Evolutionary conservation across 2,113 vertebrate genomes (phyloP).

Genomic region (Bettongia penicillata): DNA sequence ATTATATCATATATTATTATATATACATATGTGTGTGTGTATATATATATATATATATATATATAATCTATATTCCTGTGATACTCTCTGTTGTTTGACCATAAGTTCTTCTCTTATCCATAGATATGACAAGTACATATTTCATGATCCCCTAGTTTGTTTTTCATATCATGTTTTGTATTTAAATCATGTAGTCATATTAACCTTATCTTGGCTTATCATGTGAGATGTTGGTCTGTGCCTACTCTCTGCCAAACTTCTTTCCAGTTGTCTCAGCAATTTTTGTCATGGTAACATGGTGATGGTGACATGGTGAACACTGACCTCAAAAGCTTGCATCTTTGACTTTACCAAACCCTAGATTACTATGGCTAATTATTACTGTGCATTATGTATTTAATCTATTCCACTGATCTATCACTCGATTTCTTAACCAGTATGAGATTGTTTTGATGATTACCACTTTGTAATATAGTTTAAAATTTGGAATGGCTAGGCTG

Average conservation of each 20-base stretch:
- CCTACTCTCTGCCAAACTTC: background rate
- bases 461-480: background rate
- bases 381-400: background rate
- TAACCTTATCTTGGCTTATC: background rate
- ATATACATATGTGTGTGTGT: no score
- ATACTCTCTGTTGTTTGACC: background rate
- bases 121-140: no score
- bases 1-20: no score
- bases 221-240: background rate
- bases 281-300: no score
- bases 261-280: background rate
- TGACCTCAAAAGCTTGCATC: background rate
- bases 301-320: no score
- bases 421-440: background rate
- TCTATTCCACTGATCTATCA: no score
- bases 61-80: background rate
- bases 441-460: background rate
- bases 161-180: background rate
- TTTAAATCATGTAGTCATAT: background rate
- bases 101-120: no score
- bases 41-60: no score
- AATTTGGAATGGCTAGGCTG: background rate
- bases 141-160: no score
- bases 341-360: background rate
- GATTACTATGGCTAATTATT: background rate